Evolutionary conservation across 2,797 vertebrate species (phyloP).

Genomic region (Enteromius treurensis): DNA sequence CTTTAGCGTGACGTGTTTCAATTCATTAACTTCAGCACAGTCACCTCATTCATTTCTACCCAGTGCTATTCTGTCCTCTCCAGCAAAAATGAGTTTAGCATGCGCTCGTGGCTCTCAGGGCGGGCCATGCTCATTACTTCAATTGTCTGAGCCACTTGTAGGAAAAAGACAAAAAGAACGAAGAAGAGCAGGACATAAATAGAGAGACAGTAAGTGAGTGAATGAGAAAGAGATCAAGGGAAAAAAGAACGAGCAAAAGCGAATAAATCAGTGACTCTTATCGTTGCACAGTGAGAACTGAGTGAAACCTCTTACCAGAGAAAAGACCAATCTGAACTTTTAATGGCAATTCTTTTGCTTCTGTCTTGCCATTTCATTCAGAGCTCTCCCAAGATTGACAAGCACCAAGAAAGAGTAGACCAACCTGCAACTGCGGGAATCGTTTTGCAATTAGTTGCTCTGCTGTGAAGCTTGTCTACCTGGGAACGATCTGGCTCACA

Average conservation of each 20-base stretch:
- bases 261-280: conserved; percentile 36
- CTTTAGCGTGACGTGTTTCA: conserved; percentile 50
- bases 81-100: conserved; percentile 36
- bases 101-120: conserved; percentile 36
- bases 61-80: conserved; percentile 32
- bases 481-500: conserved; percentile 48
- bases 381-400: conserved; percentile 40
- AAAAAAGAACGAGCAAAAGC: conserved; percentile 29
- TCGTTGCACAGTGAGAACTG: conserved; percentile 24
- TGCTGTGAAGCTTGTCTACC: conserved; percentile 45
- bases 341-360: conserved; percentile 47
- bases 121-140: conserved; percentile 49
- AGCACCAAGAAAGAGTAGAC: conserved; percentile 49
- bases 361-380: conserved; percentile 30
- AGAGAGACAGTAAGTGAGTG: conserved; percentile 36
- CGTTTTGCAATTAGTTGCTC: conserved; percentile 55
- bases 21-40: conserved; percentile 48
- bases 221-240: conserved; percentile 37
- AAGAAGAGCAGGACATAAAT: conserved; percentile 51
- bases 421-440: conserved; percentile 44
- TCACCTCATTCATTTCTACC: conserved; percentile 43
- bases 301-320: conserved; percentile 29
- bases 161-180: conserved; percentile 29
- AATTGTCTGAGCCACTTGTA: conserved; percentile 46
- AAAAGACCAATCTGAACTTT: conserved; percentile 55